Conservation (phyloP, 2,113 vertebrate species). For the Polyodon spathula region DNA sequence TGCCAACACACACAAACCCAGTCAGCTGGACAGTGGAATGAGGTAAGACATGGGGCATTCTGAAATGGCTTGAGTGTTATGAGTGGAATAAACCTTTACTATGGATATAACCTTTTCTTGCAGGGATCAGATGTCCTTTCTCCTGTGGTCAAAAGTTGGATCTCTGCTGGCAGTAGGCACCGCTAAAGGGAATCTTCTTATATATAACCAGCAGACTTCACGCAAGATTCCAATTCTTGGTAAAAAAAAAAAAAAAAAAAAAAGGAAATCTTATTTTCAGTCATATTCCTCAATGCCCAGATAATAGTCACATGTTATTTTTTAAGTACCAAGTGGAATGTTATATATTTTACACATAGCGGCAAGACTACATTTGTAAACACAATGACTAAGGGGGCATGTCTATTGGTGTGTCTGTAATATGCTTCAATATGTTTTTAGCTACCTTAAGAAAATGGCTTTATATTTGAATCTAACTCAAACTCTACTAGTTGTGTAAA, state of each 20-base stretch:
- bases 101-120: constrained; percentile 10
- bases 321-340: too few species aligned
- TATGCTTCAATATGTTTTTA: too few species aligned
- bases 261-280: neutral
- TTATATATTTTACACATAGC: too few species aligned
- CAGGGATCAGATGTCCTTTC: constrained; percentile 85
- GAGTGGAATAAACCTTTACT: neutral
- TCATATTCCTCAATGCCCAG: neutral
- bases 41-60: constrained; percentile 50
- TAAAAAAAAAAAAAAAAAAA: constrained; percentile 42
- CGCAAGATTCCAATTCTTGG: constrained; percentile 89
- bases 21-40: constrained; percentile 85
- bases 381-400: too few species aligned
- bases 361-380: too few species aligned
- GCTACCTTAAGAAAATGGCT: too few species aligned
- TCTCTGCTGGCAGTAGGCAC: constrained; percentile 83
- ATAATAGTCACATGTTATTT: neutral
- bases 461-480: too few species aligned
- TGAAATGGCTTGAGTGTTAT: neutral
- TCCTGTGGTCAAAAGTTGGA: constrained; percentile 84
- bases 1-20: constrained; percentile 83
- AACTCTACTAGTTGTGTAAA: too few species aligned
- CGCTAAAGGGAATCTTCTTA: constrained; percentile 85
- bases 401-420: too few species aligned
- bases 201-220: constrained; percentile 93